Base-by-base conservation (phyloP, 2,888 invertebrate genomes). In the Notocelia uddmanniana region DNA sequence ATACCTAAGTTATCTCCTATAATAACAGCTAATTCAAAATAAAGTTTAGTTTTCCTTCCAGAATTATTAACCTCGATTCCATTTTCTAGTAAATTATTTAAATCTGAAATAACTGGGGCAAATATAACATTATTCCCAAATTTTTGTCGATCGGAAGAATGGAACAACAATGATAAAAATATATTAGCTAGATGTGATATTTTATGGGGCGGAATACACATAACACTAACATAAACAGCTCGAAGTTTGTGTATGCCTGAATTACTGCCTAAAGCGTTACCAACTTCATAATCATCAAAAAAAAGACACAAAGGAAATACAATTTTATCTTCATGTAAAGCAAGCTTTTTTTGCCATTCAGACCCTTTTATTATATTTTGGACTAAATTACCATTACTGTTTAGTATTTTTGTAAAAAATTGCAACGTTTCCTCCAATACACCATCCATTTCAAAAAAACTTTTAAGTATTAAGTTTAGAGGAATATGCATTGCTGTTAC, bases 201-300 rank as follows among this genome's bases (percentile, higher is more conserved):
- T 58, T 59, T 19, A 55, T 37, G 48, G 23, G 48, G 45, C 23
- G 62, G 62, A 48, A 62, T 48, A 62, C 62, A 62, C 21, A 23
- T 21, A 23, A 62, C 48, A 23, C 23, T 45, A 21, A 74, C 50
- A 58, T 74, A 71, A 58, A 68, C 68, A 54, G 74, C 74, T 15
- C 71, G 71, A 31, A 74, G 54, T 60, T 74, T 74, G 21, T 74
- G 69, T 60, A 72, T 66, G 21, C 68, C 68, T 37, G 71, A 31
- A 72, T 74, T 71, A 69, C 66, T 74, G 41, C 70, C 74, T 52
- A 74, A 54, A 34, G 68, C 68, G 57, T 74, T 74, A 31, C 68
- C 70, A 52, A 41, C 45, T 58, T 74, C 74, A 23, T 64, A 74
- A 59, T 74, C 74, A 64, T 74, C 70, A 68, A 74, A 70, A 52